Evolutionary conservation across 2,797 vertebrate species (phyloP).

Genomic region (Arrhamphus sclerolepis): DNA sequence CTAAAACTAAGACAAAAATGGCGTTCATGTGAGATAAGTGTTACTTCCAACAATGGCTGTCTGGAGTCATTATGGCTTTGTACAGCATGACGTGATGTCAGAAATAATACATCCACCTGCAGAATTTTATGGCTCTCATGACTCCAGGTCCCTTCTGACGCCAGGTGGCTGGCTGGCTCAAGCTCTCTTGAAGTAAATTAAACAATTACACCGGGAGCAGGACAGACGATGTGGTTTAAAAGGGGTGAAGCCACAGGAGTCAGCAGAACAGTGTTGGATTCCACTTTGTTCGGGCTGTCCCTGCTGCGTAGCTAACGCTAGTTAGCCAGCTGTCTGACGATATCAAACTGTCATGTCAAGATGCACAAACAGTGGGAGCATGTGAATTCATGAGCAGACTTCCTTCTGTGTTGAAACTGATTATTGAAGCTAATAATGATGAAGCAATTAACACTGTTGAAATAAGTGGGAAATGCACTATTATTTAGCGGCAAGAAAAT

Average conservation of each 20-base stretch:
- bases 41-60: not conserved
- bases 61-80: not conserved
- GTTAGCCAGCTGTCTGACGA: constrained; percentile 29
- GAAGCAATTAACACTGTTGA: not conserved
- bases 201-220: constrained; percentile 10
- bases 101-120: constrained; percentile 7
- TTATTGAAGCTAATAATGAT: constrained; percentile 5
- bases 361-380: constrained; percentile 18
- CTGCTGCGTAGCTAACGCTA: constrained; percentile 18
- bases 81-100: not conserved
- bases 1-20: not conserved
- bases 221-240: constrained; percentile 6
- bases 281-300: constrained; percentile 16
- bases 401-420: constrained; percentile 14
- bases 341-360: constrained; percentile 21
- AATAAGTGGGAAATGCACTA: constrained; percentile 8
- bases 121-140: not conserved
- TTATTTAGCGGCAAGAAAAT: not conserved
- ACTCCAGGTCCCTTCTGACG: constrained; percentile 9
- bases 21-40: not conserved
- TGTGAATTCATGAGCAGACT: constrained; percentile 9
- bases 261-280: constrained; percentile 11
- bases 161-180: constrained; percentile 6
- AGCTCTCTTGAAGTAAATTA: constrained; percentile 13
- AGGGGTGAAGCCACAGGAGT: constrained; percentile 5